Percentiles rank a stretch among this genome's conserved stretches.
Evolutionary conservation across 2,113 vertebrate genomes (phyloP).

Genomic region (Menidia beryllina): DNA sequence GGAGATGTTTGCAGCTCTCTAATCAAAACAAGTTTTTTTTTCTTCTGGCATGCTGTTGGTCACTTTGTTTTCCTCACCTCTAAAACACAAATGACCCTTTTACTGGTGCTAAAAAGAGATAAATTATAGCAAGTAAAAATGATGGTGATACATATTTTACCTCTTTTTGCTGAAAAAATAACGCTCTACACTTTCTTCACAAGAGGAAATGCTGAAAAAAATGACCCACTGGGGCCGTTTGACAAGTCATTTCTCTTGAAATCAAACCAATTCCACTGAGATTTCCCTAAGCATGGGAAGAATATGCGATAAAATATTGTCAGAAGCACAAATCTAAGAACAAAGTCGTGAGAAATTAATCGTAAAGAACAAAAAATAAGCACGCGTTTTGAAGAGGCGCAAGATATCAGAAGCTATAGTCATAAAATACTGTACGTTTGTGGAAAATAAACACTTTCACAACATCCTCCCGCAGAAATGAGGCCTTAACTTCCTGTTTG

Average conservation of each 20-base stretch:
- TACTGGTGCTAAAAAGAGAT: conserved; percentile 27
- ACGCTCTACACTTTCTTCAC: conserved; percentile 38
- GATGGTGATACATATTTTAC: too few relatives aligned
- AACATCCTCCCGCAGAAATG: conserved; percentile 70
- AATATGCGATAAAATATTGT: conserved; percentile 1
- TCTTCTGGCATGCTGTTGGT: background rate
- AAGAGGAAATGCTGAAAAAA: conserved; percentile 61
- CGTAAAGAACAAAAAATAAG: background rate
- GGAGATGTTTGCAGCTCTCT: conserved; percentile 30
- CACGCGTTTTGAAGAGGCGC: background rate
- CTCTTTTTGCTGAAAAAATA: conserved; percentile 32
- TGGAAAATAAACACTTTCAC: conserved; percentile 65
- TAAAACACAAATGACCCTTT: conserved; percentile 26
- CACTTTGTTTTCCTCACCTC: conserved; percentile 28
- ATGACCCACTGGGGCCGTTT: conserved; percentile 45
- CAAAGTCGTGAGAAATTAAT: background rate
- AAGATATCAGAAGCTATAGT: background rate
- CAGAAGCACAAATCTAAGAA: background rate
- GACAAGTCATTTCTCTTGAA: conserved; percentile 62
- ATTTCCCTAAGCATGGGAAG: conserved; percentile 48
- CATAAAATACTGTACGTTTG: conserved; percentile 9
- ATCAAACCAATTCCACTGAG: conserved; percentile 53
- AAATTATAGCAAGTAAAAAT: conserved; percentile 34
- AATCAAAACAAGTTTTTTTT: conserved; percentile 33
- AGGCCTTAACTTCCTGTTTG: conserved; percentile 80